Conservation (phyloP, 2,113 vertebrate genomes). For the human (Homo sapiens) region DNA sequence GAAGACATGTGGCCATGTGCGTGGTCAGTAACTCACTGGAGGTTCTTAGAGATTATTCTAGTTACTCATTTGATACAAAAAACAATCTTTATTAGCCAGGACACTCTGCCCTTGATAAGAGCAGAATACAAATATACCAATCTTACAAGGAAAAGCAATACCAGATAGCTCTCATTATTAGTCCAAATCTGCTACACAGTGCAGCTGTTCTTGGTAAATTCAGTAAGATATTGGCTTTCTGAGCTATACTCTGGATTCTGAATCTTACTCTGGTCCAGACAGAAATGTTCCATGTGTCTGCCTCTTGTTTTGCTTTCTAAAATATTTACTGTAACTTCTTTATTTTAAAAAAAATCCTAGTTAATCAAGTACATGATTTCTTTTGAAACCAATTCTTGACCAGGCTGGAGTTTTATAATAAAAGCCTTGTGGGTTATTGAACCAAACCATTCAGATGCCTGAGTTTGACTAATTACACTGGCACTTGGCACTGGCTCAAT, state of each 20-base stretch:
- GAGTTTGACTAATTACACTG: background rate
- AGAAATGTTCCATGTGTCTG: slow-evolving; percentile 46
- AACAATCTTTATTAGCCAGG: background rate
- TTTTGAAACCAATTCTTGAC: slow-evolving; percentile 7
- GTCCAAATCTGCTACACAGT: slow-evolving; percentile 19
- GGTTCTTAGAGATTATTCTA: background rate
- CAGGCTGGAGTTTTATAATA: rapidly evolving
- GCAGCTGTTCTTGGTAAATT: slow-evolving; percentile 66
- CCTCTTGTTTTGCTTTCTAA: slow-evolving; percentile 57
- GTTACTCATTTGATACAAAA: background rate
- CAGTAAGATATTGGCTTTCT: slow-evolving; percentile 44
- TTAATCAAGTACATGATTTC: background rate
- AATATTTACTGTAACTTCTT: background rate
- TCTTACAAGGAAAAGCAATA: background rate
- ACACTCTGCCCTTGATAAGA: slow-evolving; percentile 7
- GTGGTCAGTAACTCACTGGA: background rate
- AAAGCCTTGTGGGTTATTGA: background rate
- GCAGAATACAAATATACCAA: slow-evolving; percentile 40
- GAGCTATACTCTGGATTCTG: slow-evolving; percentile 56
- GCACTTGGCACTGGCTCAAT: background rate
- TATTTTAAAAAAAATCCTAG: background rate
- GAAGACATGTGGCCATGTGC: background rate
- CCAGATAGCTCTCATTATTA: background rate
- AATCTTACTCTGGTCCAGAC: slow-evolving; percentile 54
- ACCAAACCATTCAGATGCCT: background rate